phyloP scores from a whole-genome alignment of 2,113 vertebrate genomes.

The Cebus imitator region DNA sequence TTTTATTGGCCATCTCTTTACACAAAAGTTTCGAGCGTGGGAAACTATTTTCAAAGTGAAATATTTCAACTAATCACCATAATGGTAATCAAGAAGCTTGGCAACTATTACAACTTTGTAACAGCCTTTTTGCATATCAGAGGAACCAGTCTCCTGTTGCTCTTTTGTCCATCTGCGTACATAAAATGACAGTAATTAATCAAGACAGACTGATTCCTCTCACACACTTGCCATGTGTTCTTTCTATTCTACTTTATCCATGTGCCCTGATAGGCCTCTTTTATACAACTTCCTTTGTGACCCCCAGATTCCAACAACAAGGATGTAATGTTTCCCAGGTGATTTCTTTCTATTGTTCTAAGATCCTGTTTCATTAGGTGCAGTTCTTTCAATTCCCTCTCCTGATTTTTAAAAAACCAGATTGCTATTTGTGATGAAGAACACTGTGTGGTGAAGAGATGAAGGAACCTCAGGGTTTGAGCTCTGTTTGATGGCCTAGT shows the following conservation, averaged over 20 bases:
- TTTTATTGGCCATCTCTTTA: neutral
- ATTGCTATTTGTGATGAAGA: neutral
- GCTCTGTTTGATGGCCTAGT: neutral
- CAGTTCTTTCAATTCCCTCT: neutral
- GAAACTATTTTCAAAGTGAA: neutral
- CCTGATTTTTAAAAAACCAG: neutral
- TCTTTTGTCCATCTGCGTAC: neutral
- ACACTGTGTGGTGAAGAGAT: neutral
- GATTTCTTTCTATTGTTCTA: conserved; percentile 40
- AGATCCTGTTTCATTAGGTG: neutral
- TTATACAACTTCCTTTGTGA: conserved; percentile 39
- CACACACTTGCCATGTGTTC: conserved; percentile 24
- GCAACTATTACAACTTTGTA: neutral
- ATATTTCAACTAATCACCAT: neutral
- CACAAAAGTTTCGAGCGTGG: neutral
- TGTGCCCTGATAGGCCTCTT: neutral
- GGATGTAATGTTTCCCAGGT: conserved; percentile 17
- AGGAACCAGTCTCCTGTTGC: neutral
- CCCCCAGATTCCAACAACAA: conserved; percentile 18
- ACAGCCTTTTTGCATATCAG: neutral
- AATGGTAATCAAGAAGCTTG: neutral
- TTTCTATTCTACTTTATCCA: conserved; percentile 34
- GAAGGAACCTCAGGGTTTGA: neutral
- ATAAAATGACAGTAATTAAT: conserved; percentile 27
- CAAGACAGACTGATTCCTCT: neutral